A percentile compares a stretch with the other conserved stretches of the same genome.
phyloP scores from a whole-genome alignment of 1,140 invertebrate genomes.

The Pogonomyrmex barbatus region DNA sequence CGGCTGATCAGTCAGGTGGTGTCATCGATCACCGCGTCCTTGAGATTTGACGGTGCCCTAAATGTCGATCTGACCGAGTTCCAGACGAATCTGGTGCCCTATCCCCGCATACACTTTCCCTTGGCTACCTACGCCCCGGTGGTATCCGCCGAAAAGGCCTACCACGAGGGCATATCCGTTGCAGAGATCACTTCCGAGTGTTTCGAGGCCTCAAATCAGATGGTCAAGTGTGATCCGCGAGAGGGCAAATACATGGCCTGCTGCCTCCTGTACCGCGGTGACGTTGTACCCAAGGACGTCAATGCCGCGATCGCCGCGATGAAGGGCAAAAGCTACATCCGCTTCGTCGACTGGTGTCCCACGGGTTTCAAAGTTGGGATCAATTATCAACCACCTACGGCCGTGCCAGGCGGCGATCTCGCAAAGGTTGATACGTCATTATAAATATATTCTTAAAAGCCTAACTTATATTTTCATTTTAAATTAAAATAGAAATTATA shows the following conservation, averaged over 20 bases:
- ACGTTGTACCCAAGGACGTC: slow-evolving; percentile 87
- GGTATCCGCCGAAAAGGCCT: slow-evolving; percentile 70
- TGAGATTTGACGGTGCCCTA: slow-evolving; percentile 71
- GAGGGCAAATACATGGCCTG: slow-evolving; percentile 91
- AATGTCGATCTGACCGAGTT: slow-evolving; percentile 74
- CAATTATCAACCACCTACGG: slow-evolving; percentile 91
- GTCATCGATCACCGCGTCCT: slow-evolving; percentile 71
- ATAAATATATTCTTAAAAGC: background rate
- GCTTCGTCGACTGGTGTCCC: slow-evolving; percentile 91
- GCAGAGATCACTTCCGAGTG: slow-evolving; percentile 74
- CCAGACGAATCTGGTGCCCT: slow-evolving; percentile 72
- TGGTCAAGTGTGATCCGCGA: slow-evolving; percentile 74
- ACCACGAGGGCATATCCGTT: slow-evolving; percentile 72
- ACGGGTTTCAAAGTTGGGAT: slow-evolving; percentile 91
- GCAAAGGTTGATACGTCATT: slow-evolving; percentile 80
- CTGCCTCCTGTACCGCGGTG: slow-evolving; percentile 77
- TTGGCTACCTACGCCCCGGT: slow-evolving; percentile 70
- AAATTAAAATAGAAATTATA: background rate
- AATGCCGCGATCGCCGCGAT: slow-evolving; percentile 88
- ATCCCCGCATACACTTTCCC: slow-evolving; percentile 72
- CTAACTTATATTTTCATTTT: background rate
- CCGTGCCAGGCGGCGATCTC: slow-evolving; percentile 86
- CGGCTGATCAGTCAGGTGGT: slow-evolving; percentile 74
- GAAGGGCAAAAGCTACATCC: slow-evolving; percentile 72
- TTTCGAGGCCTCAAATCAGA: slow-evolving; percentile 72